A percentile compares a stretch with the other conserved stretches of the same genome.
phyloP scores from a whole-genome alignment of 2,113 vertebrate genomes.

The Thamnaconus septentrionalis region DNA sequence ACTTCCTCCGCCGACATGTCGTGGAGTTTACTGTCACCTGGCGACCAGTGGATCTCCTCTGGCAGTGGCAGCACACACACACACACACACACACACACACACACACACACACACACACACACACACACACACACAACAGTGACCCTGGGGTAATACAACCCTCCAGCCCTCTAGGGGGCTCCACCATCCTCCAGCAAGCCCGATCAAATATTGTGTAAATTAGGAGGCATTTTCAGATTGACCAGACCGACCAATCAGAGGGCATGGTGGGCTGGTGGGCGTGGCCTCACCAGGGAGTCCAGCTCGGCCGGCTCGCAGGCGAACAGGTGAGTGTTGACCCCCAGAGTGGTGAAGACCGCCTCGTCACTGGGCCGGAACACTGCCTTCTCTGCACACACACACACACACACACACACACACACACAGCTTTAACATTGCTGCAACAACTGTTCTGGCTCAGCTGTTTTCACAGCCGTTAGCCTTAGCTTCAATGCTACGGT shows the following conservation, averaged over 20 bases:
- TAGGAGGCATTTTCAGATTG: too few relatives aligned
- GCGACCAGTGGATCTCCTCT: constrained; percentile 85
- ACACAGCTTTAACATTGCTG: too few relatives aligned
- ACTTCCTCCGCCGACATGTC: constrained; percentile 92
- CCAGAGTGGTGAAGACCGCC: constrained; percentile 95
- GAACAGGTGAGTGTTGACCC: constrained; percentile 97
- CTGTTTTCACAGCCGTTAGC: neutral
- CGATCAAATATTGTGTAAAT: too few relatives aligned
- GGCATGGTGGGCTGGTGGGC: too few relatives aligned
- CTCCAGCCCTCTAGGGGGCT: too few relatives aligned
- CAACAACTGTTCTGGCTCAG: too few relatives aligned
- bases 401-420: neutral
- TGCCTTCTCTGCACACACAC: constrained; percentile 82
- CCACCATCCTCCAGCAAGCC: too few relatives aligned
- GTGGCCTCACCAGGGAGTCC: constrained; percentile 83
- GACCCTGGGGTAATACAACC: too few relatives aligned
- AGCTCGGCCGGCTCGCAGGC: constrained; percentile 87
- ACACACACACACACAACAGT: too few relatives aligned
- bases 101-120: constrained; percentile 9
- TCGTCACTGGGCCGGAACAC: constrained; percentile 93
- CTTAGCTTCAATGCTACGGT: neutral
- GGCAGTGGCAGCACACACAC: neutral
- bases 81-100: constrained; percentile 11
- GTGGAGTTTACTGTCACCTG: constrained; percentile 92
- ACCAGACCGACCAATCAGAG: too few relatives aligned